These are phyloP conservation scores for Carassius auratus DNA, from an alignment of 2,113 vertebrate genomes.

Conservation along the genomic window DNA sequence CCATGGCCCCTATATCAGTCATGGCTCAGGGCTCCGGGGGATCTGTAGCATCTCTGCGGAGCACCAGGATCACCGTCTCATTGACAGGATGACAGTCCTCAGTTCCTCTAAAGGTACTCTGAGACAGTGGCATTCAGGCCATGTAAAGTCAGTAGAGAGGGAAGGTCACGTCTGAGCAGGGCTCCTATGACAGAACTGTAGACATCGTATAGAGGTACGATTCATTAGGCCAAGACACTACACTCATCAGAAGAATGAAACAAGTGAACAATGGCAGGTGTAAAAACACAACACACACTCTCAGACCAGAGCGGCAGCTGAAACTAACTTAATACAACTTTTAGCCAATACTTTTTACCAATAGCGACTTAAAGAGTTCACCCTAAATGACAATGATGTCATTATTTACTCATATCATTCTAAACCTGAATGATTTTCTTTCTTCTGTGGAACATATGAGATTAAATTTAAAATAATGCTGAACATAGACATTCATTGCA, in stretches of 20 bases:
- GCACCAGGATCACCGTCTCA: slow-evolving; percentile 38
- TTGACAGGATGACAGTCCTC: slow-evolving; percentile 40
- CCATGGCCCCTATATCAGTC: slow-evolving; percentile 22
- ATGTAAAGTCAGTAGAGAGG: slow-evolving; percentile 4
- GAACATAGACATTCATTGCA: not conserved
- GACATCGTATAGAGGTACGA: not conserved
- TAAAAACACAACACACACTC: not conserved
- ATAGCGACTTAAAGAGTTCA: not conserved
- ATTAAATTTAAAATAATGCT: not conserved
- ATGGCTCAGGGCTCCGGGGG: slow-evolving; percentile 36
- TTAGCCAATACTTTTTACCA: not conserved
- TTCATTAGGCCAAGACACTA: slow-evolving; percentile 2
- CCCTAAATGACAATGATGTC: too few relatives aligned
- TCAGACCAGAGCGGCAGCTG: not conserved
- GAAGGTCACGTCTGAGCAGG: slow-evolving; percentile 20
- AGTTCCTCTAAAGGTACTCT: slow-evolving; percentile 22
- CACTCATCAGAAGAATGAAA: slow-evolving; percentile 16
- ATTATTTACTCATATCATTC: not conserved
- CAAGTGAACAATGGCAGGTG: slow-evolving; percentile 1
- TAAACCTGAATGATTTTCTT: not conserved
- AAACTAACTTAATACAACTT: not conserved
- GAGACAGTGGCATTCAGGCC: slow-evolving; percentile 4
- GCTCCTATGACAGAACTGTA: not conserved
- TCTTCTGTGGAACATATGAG: not conserved
- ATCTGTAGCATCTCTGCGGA: slow-evolving; percentile 33